phyloP scores from a whole-genome alignment of 2,797 vertebrate genomes.

The Hippopotamyrus pictus region DNA sequence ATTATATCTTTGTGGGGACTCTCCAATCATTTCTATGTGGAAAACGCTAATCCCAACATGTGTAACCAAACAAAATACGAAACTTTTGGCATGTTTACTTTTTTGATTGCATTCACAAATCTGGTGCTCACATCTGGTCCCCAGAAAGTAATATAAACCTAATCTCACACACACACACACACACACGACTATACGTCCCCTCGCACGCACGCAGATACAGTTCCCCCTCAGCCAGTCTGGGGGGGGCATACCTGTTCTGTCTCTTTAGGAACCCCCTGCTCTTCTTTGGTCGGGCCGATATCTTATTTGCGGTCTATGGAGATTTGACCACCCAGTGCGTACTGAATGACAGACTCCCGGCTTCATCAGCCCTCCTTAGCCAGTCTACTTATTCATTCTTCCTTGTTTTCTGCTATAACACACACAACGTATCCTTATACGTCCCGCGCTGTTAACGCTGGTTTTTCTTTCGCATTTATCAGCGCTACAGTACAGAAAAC shows the following conservation, averaged over 20 bases:
- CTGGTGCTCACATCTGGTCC: background rate
- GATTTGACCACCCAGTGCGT: background rate
- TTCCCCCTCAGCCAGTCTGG: background rate
- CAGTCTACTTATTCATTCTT: background rate
- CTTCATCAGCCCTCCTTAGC: background rate
- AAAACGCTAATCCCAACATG: background rate
- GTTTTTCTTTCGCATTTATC: background rate
- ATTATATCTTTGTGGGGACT: background rate
- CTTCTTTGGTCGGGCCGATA: background rate
- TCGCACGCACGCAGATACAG: background rate
- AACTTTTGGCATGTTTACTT: background rate
- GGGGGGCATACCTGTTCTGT: background rate
- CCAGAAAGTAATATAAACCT: background rate
- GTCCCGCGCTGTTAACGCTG: background rate
- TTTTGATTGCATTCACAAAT: background rate
- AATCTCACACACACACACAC: background rate
- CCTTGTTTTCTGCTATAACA: background rate
- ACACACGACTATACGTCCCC: background rate
- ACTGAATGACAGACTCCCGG: background rate
- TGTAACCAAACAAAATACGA: background rate
- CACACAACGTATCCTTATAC: background rate
- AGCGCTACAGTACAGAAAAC: background rate
- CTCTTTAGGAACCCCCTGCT: background rate
- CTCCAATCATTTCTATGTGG: background rate
- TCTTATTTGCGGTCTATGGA: background rate